Base-by-base conservation (phyloP, 2,888 invertebrate species). In the Drosophila anomalata region DNA sequence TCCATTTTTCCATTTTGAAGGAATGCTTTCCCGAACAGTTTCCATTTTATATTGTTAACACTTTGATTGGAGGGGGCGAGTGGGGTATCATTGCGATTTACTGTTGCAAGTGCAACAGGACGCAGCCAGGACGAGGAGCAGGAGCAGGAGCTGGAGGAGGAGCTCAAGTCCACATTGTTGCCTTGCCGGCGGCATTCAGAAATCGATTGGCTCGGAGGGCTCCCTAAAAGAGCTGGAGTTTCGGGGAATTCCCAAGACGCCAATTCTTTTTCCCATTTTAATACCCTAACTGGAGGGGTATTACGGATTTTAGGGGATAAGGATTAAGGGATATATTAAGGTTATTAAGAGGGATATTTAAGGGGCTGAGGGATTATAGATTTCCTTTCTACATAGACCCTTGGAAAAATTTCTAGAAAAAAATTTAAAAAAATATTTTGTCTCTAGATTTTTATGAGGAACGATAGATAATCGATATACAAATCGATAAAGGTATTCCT, bases 41-140 rank as follows among this genome's bases (percentile, higher is more conserved):
- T 66, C 46, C 46, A 33, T 66, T 48, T 80, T 71, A 57, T 75
- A 65, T 58, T 61, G 76, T 78, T 60, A 67, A 76, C 72, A 78
- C 79, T 71, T 46, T 52, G 47, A 24, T 36, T 36, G 48, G 36
- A n/a, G 29, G n/a, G n/a, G 44, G 33, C 22, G 11, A 11, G 5
- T 24, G 36, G 33, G 41, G 29, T 36, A 56, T 52, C 68, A 44
- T 41, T 48, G 66, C 66, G 70, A 75, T 67, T 75, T 70, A 60
- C 63, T 58, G 63, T 57, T 56, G 73, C 70, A 56, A 72, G 42
- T 46, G 47, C 14, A 39, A 20, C 2, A 14, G 17, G 14, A 44
- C n/a, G 36, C n/a, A 6, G 33, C 12, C 12, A 8, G 29, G 26
- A 26, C 26, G 26, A 29, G 29, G 4, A 6, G 36, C n/a, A 36